Base-by-base conservation (phyloP, 2,888 invertebrate genomes). In the Plagiodera versicolora region DNA sequence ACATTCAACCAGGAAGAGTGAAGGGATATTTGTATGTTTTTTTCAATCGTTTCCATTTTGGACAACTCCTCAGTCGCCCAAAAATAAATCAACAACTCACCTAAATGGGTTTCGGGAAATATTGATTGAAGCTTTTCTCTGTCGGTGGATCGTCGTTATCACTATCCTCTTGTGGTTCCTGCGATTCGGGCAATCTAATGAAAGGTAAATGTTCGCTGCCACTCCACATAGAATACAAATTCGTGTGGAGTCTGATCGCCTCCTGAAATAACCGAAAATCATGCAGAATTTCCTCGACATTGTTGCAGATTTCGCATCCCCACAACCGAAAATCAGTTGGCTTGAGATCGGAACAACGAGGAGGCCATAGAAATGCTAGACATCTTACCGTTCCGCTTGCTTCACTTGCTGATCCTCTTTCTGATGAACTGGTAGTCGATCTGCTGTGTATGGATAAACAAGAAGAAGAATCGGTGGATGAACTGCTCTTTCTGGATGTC, bases 401-500 rank as follows among this genome's bases (percentile, higher is more conserved):
- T 44, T 82, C 73, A 63, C 75, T 75, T 30, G 77, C 77, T 0
- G 79, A 84, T 17, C 83, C 83, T 16, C 78, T 67, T 66, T 81
- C 82, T 1, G 82, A 82, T 14, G 81, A 82, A 61, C 82, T 80
- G 2, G 81, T 80, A 5, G 82, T 82, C 1, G 85, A 85, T 61
- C 85, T 79, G 67, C 85, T 85, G 67, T 85, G 85, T 32, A 84
- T 83, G 3, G 85, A 85, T 32, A 85, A 76, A 72, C 85, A 82
- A 5, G 83, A 83, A 8, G 82, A 85, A 2, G 82, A 85, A 32
- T 85, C 85, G 63, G 86, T 86, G 4, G 85, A 85, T 0, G 86
- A 86, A 45, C 85, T 85, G 67, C 85, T 85, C 73, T 84, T 85
- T 75, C 86, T 85, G 19, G 85, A 81, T 19, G 85, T 85, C 11